These are phyloP conservation scores for Hycleus phaleratus DNA, from an alignment of 1,140 invertebrate species.

Conservation along the genomic window DNA sequence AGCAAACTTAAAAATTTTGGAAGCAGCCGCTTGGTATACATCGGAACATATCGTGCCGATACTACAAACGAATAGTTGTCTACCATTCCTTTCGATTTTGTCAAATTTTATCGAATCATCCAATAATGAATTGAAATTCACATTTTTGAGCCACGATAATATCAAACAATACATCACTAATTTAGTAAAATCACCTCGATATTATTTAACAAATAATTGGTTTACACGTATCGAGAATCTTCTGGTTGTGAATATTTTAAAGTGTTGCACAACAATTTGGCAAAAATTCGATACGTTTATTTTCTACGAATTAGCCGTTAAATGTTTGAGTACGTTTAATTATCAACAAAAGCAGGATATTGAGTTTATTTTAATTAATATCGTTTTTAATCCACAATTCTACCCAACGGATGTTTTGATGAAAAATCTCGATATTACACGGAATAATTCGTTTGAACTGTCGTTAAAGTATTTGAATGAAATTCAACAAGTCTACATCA, in stretches of 20 bases:
- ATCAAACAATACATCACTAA: constrained; percentile 27
- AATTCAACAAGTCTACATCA: constrained; percentile 45
- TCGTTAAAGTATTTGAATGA: constrained; percentile 43
- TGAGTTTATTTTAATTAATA: constrained; percentile 43
- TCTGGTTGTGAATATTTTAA: constrained; percentile 44
- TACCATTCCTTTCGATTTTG: constrained; percentile 44
- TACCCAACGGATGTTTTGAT: constrained; percentile 47
- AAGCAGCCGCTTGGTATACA: constrained; percentile 41
- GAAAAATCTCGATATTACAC: constrained; percentile 43
- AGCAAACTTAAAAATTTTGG: constrained; percentile 37
- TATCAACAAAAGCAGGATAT: constrained; percentile 44
- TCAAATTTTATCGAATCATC: constrained; percentile 36
- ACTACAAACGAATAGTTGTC: constrained; percentile 43
- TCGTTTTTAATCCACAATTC: constrained; percentile 49
- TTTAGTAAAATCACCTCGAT: constrained; percentile 21
- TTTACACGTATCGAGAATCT: constrained; percentile 50
- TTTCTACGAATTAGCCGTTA: constrained; percentile 46
- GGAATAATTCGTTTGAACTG: constrained; percentile 40
- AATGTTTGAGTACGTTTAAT: constrained; percentile 46
- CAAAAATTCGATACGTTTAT: constrained; percentile 38
- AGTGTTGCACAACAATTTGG: constrained; percentile 39
- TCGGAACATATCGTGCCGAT: constrained; percentile 46
- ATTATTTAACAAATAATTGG: constrained; percentile 46
- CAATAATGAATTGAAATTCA: constrained; percentile 31
- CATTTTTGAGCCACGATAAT: constrained; percentile 32